Evolutionary conservation across 2,797 vertebrate species (phyloP), one percentile per base, ranked within the genome.

Genomic region (Distichodus sexfasciatus): DNA sequence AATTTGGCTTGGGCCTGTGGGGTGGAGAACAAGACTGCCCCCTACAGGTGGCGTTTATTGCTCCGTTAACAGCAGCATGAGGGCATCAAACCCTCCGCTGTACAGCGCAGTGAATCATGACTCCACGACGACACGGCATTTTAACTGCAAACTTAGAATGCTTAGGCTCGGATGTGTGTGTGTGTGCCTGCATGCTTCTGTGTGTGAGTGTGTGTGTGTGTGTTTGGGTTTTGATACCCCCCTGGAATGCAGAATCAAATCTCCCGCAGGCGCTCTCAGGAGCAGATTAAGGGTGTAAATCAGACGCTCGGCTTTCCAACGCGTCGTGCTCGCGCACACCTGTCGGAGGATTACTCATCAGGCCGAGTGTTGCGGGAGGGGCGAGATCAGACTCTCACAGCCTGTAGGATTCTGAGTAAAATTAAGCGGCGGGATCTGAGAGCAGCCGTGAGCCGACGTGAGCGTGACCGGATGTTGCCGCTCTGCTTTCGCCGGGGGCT

Each of bases 311-410:
- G 75, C 62, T 26, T 54, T 43, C 59, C 64, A 73, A 82, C 79
- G 66, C 8, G 31, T 67, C 53, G 51, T 41, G 78, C 85, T 84
- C 83, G 81, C 79, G 77, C 77, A 82, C 84, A 89, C 87, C 86
- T 88, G 86, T 88, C 83, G 71, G 78, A 79, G 82, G 85, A 85
- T 88, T 82, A 87, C 65, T 80, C 77, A 78, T 82, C 47, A 4
- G 26, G 29, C 23, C 12, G 26, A 51, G 47, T 1, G 24, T 4
- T 2, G 6, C 47, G 2, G 47, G 47, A n/a, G 47, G 26, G 47
- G 47, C 26, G 47, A 26, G 24, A 51, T 26, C 26, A 7, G 14
- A n/a, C 47, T 51, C 14, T 79, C 74, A 29, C 44, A 43, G 15
- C 9, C 50, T 7, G 41, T 33, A 31, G 51, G 31, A 28, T 44